Conservation (phyloP, 1,140 invertebrate species). For the Drosophila mauritiana region DNA sequence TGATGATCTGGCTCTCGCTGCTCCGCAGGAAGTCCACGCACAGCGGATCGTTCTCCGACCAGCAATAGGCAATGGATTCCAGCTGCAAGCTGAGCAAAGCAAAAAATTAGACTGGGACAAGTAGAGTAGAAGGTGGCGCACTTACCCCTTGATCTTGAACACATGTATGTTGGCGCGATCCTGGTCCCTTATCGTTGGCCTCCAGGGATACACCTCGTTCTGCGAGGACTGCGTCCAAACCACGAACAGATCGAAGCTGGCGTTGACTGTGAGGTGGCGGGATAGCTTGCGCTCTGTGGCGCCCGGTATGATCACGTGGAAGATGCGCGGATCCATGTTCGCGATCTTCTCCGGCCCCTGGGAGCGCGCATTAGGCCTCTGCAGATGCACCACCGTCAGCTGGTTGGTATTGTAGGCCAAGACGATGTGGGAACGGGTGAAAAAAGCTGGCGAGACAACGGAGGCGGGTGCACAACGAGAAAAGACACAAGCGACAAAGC, state of each 20-base stretch:
- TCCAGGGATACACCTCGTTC: slow-evolving; percentile 94
- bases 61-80: slow-evolving; percentile 87
- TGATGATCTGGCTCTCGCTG: slow-evolving; percentile 89
- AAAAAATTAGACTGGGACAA: neutral
- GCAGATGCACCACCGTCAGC: slow-evolving; percentile 88
- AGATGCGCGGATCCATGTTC: slow-evolving; percentile 88
- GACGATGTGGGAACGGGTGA: slow-evolving; percentile 88
- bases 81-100: slow-evolving; percentile 85
- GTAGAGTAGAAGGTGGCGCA: too few relatives aligned
- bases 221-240: slow-evolving; percentile 92
- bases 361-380: slow-evolving; percentile 86
- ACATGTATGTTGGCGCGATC: slow-evolving; percentile 92
- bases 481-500: slow-evolving; percentile 69
- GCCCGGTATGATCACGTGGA: slow-evolving; percentile 86
- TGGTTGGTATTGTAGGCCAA: slow-evolving; percentile 89
- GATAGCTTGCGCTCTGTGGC: slow-evolving; percentile 88
- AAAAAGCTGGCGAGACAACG: slow-evolving; percentile 85
- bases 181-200: slow-evolving; percentile 90
- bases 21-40: slow-evolving; percentile 88
- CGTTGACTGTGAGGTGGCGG: slow-evolving; percentile 88
- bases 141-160: slow-evolving; percentile 85
- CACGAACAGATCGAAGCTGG: slow-evolving; percentile 86
- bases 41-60: slow-evolving; percentile 90
- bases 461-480: slow-evolving; percentile 14
- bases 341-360: slow-evolving; percentile 87